Evolutionary conservation across 2,888 invertebrate genomes (phyloP).

Genomic region (Cylindroiulus punctatus): DNA sequence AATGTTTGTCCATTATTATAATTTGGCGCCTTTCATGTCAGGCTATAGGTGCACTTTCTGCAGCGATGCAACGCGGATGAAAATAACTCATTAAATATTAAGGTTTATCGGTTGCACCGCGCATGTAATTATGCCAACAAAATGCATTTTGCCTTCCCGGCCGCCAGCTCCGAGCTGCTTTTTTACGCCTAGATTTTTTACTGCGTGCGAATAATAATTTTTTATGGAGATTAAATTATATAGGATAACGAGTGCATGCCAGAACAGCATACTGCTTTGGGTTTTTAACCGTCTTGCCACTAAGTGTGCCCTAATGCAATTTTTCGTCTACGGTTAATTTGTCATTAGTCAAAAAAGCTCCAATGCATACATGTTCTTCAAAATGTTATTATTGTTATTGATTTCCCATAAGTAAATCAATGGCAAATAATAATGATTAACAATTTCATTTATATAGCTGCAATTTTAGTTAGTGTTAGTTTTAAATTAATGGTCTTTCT

Average conservation of each 20-base stretch:
- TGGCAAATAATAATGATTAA: too few relatives aligned
- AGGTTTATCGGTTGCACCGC: constrained; percentile 45
- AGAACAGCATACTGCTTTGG: too few relatives aligned
- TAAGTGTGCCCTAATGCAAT: too few relatives aligned
- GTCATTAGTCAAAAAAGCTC: too few relatives aligned
- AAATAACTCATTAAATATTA: constrained; percentile 47
- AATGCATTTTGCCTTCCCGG: constrained; percentile 1
- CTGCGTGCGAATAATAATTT: background rate
- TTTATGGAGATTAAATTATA: background rate
- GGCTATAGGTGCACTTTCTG: constrained; percentile 23
- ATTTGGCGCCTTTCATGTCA: constrained; percentile 39
- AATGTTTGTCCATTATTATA: constrained; percentile 45
- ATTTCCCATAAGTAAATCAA: too few relatives aligned
- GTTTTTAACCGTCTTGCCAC: too few relatives aligned
- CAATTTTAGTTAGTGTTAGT: too few relatives aligned
- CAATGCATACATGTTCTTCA: too few relatives aligned
- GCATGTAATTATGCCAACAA: constrained; percentile 29
- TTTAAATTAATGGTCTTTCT: too few relatives aligned
- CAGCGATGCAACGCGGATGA: background rate
- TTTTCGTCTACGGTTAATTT: too few relatives aligned
- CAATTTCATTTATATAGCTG: too few relatives aligned
- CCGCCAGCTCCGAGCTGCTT: background rate
- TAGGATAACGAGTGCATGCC: background rate
- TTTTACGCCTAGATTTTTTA: background rate
- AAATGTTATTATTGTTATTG: too few relatives aligned